Percentiles rank a stretch among this genome's conserved stretches.
phyloP scores from a whole-genome alignment of 2,113 vertebrate genomes.

The Dromiciops gliroides region DNA sequence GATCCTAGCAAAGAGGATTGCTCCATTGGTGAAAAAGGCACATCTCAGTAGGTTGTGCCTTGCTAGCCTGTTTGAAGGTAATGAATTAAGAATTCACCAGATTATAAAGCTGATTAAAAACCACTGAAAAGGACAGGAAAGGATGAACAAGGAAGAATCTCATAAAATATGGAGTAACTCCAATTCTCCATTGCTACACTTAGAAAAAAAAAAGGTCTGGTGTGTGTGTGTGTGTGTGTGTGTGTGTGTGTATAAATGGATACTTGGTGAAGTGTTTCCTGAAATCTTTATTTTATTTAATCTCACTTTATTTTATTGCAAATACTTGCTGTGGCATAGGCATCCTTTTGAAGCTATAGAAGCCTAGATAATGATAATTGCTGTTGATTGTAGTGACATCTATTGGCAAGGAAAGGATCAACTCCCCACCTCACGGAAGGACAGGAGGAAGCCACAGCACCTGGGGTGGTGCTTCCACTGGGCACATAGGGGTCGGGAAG shows the following conservation, averaged over 20 bases:
- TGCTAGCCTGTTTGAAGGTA: slow-evolving; percentile 12
- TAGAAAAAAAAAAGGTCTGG: not conserved
- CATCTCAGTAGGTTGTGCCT: slow-evolving; percentile 8
- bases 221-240: too few relatives aligned
- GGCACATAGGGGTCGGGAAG: not conserved
- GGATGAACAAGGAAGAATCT: slow-evolving; percentile 65
- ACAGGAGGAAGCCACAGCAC: not conserved
- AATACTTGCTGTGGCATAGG: slow-evolving; percentile 33
- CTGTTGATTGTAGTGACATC: slow-evolving; percentile 86
- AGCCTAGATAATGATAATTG: slow-evolving; percentile 65
- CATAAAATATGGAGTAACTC: slow-evolving; percentile 50
- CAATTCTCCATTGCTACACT: not conserved
- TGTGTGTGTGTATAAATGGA: too few relatives aligned
- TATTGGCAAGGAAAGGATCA: slow-evolving; percentile 81
- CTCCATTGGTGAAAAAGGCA: not conserved
- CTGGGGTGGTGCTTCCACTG: not conserved
- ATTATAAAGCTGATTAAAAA: slow-evolving; percentile 69
- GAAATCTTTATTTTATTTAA: not conserved
- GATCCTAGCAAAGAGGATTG: not conserved
- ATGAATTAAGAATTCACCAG: slow-evolving; percentile 25
- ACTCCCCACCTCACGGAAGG: slow-evolving; percentile 20
- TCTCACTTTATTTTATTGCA: not conserved
- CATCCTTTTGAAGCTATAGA: slow-evolving; percentile 43
- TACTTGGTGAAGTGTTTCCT: not conserved
- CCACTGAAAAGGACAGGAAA: slow-evolving; percentile 54